Conservation (phyloP, 2,797 vertebrate genomes). For the Anabacerthia variegaticeps region DNA sequence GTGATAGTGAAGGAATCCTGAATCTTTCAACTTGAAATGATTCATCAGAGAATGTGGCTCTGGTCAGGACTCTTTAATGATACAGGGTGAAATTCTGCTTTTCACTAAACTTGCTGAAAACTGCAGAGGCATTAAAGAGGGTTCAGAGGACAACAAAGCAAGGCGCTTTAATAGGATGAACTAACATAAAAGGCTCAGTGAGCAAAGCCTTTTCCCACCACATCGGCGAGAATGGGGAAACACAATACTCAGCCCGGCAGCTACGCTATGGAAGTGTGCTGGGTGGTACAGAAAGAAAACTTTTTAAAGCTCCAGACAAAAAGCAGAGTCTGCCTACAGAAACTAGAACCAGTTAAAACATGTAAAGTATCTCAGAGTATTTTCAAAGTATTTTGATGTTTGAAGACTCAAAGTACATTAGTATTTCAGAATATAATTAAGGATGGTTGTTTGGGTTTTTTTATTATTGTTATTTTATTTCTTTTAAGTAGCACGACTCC, state of each 20-base stretch:
- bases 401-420: background rate
- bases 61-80: background rate
- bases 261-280: background rate
- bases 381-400: background rate
- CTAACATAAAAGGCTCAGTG: constrained; percentile 42
- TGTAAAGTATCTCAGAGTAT: background rate
- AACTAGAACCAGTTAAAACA: background rate
- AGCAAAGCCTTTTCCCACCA: constrained; percentile 56
- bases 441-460: no score
- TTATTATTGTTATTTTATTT: background rate
- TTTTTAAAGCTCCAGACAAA: background rate
- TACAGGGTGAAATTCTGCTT: constrained; percentile 34
- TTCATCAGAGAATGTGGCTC: background rate
- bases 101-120: constrained; percentile 57
- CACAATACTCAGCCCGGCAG: background rate
- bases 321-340: background rate
- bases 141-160: constrained; percentile 62
- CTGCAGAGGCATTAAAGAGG: constrained; percentile 37
- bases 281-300: background rate
- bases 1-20: background rate
- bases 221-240: background rate
- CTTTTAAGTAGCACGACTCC: background rate
- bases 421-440: background rate
- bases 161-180: constrained; percentile 60
- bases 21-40: background rate